Base-by-base conservation (phyloP, 2,113 vertebrate genomes). In the Sylvietta virens region DNA sequence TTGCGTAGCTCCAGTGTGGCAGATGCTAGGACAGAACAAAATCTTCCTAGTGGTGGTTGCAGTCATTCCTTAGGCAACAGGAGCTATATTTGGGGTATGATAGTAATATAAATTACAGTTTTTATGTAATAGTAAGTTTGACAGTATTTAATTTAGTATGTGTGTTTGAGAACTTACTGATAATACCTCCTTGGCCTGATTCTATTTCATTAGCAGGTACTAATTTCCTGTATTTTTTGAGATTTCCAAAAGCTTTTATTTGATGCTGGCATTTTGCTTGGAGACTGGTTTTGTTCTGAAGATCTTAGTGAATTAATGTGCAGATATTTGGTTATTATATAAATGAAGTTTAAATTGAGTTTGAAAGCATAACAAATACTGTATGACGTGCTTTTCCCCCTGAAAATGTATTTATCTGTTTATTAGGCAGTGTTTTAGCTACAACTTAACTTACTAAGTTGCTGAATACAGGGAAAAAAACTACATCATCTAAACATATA, bases 401-500 rank as follows among this genome's bases (percentile, higher is more conserved):
- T 37, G 37, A 66, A 74, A 70, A 74, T 77, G 1, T n/a, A 58
- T 65, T 54, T 76, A 76, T 62, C 18, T 44, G 28, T 40, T 78
- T 66, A 67, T 71, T 74, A 84, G 26, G 22, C 33, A 51, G 19
- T 22, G 10, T 81, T 92, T 95, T 51, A 77, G 40, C 27, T 92
- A 86, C 56, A 88, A 73, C 78, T 70, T 94, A 92, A 69, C 61
- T 89, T 96, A 90, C 54, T 61, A 35, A 3, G 62, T 88, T 60
- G 53, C 79, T 87, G 96, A 77, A 57, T 76, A 83, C 78, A 85
- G 78, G 60, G 95, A 86, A 21, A 82, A 79, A 44, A 22, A 51
- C 50, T 86, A 39, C 33, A 81, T 85, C 39, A 31, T 90, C 93
- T 97, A 88, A 93, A 92, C 48, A 27, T 94, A 23, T 78, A 69